These are phyloP conservation scores for Coptodon bakossiorum DNA, from an alignment of 2,113 vertebrate genomes.

Conservation along the genomic window DNA sequence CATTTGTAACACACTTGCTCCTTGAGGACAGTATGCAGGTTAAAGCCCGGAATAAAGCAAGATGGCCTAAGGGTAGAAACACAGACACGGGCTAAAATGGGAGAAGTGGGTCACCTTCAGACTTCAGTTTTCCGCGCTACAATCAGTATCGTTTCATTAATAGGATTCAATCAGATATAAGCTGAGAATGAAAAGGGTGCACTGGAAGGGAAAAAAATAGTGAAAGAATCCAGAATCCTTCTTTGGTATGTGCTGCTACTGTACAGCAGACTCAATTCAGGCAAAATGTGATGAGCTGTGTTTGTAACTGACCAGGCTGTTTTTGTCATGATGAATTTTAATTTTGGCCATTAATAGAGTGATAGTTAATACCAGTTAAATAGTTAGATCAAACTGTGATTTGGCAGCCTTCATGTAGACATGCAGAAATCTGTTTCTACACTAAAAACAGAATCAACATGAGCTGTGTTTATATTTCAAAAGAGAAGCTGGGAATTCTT, in stretches of 20 bases:
- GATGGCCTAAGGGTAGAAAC: conserved; percentile 47
- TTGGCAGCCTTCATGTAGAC: background rate
- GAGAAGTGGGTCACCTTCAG: conserved; percentile 73
- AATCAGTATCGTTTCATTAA: conserved; percentile 42
- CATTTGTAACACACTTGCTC: background rate
- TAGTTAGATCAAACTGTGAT: background rate
- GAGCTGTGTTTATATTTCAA: background rate
- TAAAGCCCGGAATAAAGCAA: conserved; percentile 53
- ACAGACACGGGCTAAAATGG: conserved; percentile 61
- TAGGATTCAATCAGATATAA: conserved; percentile 8
- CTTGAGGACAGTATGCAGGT: conserved; percentile 42
- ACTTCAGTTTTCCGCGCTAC: conserved; percentile 20
- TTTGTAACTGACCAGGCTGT: background rate
- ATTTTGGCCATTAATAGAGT: background rate
- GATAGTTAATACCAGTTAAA: background rate
- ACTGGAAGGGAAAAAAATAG: background rate
- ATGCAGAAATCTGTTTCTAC: background rate
- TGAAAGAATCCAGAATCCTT: background rate
- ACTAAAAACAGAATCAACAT: background rate
- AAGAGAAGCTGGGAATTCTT: background rate
- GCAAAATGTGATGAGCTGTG: background rate
- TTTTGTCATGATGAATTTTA: background rate
- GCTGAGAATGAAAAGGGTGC: background rate
- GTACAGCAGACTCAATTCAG: background rate
- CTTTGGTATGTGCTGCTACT: background rate